phyloP scores from a whole-genome alignment of 2,888 invertebrate genomes.

The Mongoloraphidia duomilia region DNA sequence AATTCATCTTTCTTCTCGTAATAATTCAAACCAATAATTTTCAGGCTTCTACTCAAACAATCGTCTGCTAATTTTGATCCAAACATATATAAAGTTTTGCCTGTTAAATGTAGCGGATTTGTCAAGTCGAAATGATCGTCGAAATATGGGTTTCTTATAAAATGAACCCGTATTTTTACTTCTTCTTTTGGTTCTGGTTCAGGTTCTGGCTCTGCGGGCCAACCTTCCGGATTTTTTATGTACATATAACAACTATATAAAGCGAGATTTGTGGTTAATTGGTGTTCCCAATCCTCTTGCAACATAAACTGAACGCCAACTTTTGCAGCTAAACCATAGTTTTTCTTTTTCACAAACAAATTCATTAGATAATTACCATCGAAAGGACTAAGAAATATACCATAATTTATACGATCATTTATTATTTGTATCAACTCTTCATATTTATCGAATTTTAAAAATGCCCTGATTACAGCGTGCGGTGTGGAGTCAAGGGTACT shows the following conservation, averaged over 20 bases:
- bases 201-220: slow-evolving; percentile 31
- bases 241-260: slow-evolving; percentile 64
- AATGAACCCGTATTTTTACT: slow-evolving; percentile 48
- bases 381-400: slow-evolving; percentile 77
- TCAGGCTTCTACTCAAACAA: slow-evolving; percentile 38
- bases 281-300: slow-evolving; percentile 71
- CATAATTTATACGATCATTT: slow-evolving; percentile 72
- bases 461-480: slow-evolving; percentile 60
- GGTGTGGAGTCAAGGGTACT: slow-evolving; percentile 64
- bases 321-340: slow-evolving; percentile 58
- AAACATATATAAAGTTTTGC: slow-evolving; percentile 65
- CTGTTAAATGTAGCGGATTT: slow-evolving; percentile 54
- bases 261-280: slow-evolving; percentile 50
- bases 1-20: slow-evolving; percentile 51
- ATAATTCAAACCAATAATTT: slow-evolving; percentile 49
- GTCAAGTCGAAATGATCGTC: slow-evolving; percentile 84
- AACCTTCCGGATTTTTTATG: slow-evolving; percentile 36
- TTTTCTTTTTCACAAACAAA: slow-evolving; percentile 50
- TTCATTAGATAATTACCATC: slow-evolving; percentile 69
- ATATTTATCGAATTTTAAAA: slow-evolving; percentile 37
- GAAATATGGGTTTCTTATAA: slow-evolving; percentile 64
- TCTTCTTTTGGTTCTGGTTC: slow-evolving; percentile 25
- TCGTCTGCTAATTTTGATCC: slow-evolving; percentile 33
- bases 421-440: slow-evolving; percentile 56
- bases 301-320: slow-evolving; percentile 70